A percentile compares a stretch with the other conserved stretches of the same genome.
These are phyloP conservation scores for Hyperopisus bebe DNA, from an alignment of 2,113 vertebrate genomes.

Conservation along the genomic window DNA sequence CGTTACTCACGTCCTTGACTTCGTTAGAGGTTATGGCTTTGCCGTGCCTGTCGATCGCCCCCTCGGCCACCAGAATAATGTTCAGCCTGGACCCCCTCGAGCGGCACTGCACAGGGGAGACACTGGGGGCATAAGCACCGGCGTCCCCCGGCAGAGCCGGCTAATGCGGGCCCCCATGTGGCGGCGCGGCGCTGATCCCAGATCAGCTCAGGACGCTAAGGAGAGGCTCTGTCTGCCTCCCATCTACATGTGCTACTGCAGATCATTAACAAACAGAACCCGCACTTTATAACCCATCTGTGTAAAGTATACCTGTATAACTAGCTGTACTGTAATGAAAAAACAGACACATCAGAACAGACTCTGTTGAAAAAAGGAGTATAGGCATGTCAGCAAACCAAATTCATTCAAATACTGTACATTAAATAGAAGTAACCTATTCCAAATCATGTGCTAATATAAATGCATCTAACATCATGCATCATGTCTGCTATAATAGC, in stretches of 20 bases:
- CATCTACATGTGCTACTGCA: background rate
- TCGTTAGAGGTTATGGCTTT: conserved; percentile 31
- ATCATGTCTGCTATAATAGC: background rate
- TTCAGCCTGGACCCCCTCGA: conserved; percentile 40
- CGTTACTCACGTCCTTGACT: conserved; percentile 43
- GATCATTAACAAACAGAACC: background rate
- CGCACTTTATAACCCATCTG: background rate
- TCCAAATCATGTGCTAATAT: background rate
- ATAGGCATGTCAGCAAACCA: background rate
- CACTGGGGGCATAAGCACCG: conserved; percentile 3
- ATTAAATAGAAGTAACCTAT: background rate
- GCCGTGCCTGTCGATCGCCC: conserved; percentile 37
- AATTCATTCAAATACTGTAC: background rate
- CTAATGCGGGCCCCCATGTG: background rate
- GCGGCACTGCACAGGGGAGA: conserved; percentile 36
- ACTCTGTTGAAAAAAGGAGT: background rate
- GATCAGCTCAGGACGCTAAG: background rate
- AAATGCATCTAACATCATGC: background rate
- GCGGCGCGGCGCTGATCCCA: background rate
- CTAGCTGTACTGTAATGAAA: background rate
- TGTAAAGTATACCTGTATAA: background rate
- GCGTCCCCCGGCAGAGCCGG: background rate
- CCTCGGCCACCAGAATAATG: conserved; percentile 46
- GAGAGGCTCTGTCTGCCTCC: background rate
- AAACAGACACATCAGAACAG: background rate